phyloP scores from a whole-genome alignment of 2,888 invertebrate genomes.

The Acrocera orbiculus region DNA sequence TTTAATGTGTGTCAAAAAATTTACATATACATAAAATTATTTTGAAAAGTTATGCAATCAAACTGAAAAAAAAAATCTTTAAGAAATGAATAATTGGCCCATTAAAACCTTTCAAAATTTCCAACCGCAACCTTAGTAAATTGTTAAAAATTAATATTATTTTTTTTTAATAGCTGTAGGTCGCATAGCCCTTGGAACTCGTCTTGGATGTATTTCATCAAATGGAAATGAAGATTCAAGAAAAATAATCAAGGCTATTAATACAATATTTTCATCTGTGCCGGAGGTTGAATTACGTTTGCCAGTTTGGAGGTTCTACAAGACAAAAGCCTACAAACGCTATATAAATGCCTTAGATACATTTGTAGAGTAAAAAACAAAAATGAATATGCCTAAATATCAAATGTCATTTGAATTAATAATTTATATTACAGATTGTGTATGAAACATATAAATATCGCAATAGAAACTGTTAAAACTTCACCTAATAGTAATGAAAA shows the following conservation, averaged over 20 bases:
- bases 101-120: no score
- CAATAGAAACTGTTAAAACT: constrained; percentile 34
- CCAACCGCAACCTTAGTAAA: no score
- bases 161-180: constrained; percentile 46
- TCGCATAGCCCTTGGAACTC: constrained; percentile 60
- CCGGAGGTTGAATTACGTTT: constrained; percentile 55
- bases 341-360: constrained; percentile 54
- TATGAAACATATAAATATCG: constrained; percentile 37
- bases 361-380: constrained; percentile 44
- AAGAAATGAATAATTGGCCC: no score
- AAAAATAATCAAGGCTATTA: constrained; percentile 59
- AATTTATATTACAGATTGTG: constrained; percentile 34
- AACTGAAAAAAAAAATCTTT: no score
- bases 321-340: constrained; percentile 50
- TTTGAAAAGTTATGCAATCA: no score
- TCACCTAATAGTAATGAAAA: constrained; percentile 23
- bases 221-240: constrained; percentile 44
- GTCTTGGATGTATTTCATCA: constrained; percentile 54
- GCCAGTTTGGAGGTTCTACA: constrained; percentile 55
- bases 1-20: no score
- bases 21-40: no score
- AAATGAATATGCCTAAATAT: not conserved
- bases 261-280: constrained; percentile 59
- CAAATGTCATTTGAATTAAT: not conserved
- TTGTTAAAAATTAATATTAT: no score